Evolutionary conservation across 2,888 invertebrate species (phyloP).

Genomic region (Protula sp.): DNA sequence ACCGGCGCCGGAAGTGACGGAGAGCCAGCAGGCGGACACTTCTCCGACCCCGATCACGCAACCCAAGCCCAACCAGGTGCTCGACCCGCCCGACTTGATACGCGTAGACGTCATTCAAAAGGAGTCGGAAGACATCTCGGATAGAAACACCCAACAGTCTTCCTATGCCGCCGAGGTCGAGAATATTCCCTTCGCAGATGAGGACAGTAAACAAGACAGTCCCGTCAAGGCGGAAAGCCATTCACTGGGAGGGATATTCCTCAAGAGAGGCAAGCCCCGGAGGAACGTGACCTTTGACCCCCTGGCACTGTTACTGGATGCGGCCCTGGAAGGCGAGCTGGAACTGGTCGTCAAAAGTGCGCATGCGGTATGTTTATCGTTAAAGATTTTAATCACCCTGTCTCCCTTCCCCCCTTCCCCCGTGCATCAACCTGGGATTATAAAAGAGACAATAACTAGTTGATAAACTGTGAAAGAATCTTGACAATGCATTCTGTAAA

Average conservation of each 20-base stretch:
- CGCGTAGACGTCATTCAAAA: neutral
- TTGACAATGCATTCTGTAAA: too few relatives aligned
- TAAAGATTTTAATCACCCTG: neutral
- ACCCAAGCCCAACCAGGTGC: neutral
- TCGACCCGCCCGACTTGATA: neutral
- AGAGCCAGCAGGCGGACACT: neutral
- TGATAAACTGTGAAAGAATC: too few relatives aligned
- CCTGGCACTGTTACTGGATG: constrained; percentile 88
- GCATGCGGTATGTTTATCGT: constrained; percentile 59
- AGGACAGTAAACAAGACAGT: neutral
- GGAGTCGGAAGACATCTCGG: neutral
- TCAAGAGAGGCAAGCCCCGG: constrained; percentile 34
- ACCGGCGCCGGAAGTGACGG: neutral
- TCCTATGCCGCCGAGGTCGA: neutral
- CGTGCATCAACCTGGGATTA: too few relatives aligned
- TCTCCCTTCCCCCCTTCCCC: neutral
- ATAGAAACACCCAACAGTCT: too few relatives aligned
- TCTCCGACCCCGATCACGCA: neutral
- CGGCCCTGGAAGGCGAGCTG: constrained; percentile 94
- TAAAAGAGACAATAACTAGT: too few relatives aligned
- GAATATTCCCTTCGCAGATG: neutral
- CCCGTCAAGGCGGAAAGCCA: neutral
- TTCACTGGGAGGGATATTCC: neutral
- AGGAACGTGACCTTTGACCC: constrained; percentile 92
- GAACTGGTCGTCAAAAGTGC: constrained; percentile 95